Evolutionary conservation across 64 coral and sea anemone genomes (phyloP).

Genomic region (Montipora sp.): DNA sequence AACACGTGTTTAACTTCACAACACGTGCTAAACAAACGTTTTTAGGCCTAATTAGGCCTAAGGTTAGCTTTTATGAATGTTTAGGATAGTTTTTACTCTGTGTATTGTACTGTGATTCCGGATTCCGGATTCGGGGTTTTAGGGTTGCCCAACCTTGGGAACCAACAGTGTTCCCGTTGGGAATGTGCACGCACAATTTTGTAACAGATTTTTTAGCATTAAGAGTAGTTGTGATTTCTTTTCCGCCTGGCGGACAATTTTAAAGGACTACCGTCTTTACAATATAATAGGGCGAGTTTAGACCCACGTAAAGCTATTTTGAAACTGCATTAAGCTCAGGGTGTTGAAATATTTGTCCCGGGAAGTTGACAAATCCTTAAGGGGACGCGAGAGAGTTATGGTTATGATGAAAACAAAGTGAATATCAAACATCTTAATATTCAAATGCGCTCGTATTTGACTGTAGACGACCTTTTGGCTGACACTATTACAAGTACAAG

Average conservation of each 20-base stretch:
- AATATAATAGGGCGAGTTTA: neutral
- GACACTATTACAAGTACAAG: too few species aligned
- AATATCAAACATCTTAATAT: too few species aligned
- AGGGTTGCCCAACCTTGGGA: neutral
- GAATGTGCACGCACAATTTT: slow-evolving; percentile 48
- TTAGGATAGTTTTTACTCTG: neutral
- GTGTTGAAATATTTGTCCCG: neutral
- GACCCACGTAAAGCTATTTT: neutral
- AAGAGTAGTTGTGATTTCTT: neutral
- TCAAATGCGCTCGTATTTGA: too few species aligned
- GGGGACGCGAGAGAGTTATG: too few species aligned
- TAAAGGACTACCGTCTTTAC: neutral
- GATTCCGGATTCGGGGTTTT: too few species aligned
- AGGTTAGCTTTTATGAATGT: too few species aligned
- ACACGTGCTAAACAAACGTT: slow-evolving; percentile 31
- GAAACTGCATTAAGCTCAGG: neutral
- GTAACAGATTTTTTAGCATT: neutral
- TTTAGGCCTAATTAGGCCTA: too few species aligned
- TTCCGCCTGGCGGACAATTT: neutral
- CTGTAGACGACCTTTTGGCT: too few species aligned
- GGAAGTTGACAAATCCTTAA: neutral
- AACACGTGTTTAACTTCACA: neutral
- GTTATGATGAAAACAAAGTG: too few species aligned
- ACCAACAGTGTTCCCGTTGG: neutral
- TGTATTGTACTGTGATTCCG: neutral